phyloP scores from a whole-genome alignment of 2,888 invertebrate genomes.

The Steinernema carpocapsae region DNA sequence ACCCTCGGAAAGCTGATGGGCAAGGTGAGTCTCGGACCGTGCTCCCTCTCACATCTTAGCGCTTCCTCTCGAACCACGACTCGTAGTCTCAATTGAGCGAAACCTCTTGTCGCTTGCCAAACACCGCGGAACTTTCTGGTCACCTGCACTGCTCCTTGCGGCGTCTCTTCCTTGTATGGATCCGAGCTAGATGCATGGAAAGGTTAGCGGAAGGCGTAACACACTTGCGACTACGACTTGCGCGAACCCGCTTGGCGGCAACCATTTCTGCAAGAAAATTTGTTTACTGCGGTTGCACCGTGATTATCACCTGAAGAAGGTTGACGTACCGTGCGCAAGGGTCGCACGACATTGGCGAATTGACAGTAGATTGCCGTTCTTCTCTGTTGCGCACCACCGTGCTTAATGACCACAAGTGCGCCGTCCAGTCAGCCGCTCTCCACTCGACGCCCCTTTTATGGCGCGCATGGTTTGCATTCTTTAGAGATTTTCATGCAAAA shows the following conservation, averaged over 20 bases:
- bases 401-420: conserved; percentile 26
- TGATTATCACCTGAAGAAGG: conserved; percentile 33
- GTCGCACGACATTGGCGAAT: conserved; percentile 6
- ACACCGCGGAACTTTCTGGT: background rate
- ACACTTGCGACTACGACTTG: background rate
- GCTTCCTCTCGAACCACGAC: background rate
- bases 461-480: conserved; percentile 12
- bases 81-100: background rate
- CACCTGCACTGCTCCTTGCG: background rate
- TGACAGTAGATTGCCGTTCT: conserved; percentile 18
- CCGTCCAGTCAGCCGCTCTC: background rate
- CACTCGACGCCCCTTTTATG: conserved; percentile 23
- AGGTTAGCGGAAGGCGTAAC: no score
- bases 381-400: conserved; percentile 16
- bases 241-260: background rate
- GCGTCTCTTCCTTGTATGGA: background rate
- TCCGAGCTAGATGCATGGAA: no score
- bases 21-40: background rate
- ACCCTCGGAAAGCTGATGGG: conserved; percentile 19
- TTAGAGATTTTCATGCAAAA: background rate
- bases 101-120: background rate
- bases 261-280: background rate
- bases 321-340: conserved; percentile 8
- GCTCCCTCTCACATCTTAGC: background rate
- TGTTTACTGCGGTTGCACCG: conserved; percentile 23